Conservation (phyloP, 2,113 vertebrate species). For the Cyphomyrus plagiostoma region DNA sequence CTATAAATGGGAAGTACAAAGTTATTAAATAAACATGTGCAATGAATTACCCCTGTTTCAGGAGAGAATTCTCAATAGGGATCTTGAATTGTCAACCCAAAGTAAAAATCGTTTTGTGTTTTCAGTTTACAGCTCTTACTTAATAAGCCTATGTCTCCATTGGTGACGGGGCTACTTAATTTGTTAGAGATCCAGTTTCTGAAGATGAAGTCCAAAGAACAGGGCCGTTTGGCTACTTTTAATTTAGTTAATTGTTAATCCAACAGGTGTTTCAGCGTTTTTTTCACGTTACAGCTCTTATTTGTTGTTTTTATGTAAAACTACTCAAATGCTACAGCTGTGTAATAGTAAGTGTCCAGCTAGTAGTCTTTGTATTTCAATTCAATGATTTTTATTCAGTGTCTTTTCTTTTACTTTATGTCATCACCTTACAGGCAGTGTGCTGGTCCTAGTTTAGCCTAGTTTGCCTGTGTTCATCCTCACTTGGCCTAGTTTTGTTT, state of each 20-base stretch:
- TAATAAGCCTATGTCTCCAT: not conserved
- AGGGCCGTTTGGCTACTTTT: not conserved
- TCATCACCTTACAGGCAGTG: not conserved
- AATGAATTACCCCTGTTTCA: not conserved
- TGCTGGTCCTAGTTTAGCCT: not conserved
- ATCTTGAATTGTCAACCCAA: not conserved
- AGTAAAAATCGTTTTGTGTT: not conserved
- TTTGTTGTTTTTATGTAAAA: not conserved
- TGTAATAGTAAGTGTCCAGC: not conserved
- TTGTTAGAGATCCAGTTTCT: not conserved
- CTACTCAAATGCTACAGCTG: not conserved
- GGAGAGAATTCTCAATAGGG: not conserved
- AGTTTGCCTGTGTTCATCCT: not conserved
- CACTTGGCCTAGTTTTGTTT: not conserved
- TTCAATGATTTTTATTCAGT: not conserved
- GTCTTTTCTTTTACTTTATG: not conserved
- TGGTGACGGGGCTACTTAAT: not conserved
- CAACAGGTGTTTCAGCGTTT: not conserved
- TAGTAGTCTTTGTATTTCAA: not conserved
- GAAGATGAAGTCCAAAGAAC: not conserved
- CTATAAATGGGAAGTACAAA: not conserved
- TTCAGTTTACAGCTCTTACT: not conserved
- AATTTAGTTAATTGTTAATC: not conserved
- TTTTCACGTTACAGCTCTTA: not conserved
- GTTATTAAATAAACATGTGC: not conserved